Evolutionary conservation across 2,113 vertebrate genomes (phyloP).

Genomic region (Ceyx melanurus): DNA sequence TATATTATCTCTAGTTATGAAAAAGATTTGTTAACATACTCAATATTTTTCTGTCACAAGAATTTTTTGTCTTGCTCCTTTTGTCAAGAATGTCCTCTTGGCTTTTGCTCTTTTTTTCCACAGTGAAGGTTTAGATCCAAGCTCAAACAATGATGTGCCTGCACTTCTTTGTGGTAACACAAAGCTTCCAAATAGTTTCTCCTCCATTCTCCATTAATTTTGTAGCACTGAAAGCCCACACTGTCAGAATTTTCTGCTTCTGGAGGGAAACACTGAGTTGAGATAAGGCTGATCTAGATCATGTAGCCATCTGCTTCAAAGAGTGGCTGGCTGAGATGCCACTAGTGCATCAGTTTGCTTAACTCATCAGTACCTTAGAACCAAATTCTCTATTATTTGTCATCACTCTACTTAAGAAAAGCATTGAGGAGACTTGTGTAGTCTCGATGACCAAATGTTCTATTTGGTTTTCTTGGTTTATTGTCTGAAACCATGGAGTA

Average conservation of each 20-base stretch:
- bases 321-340: background rate
- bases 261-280: background rate
- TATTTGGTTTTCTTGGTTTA: background rate
- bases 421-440: background rate
- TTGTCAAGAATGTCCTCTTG: background rate
- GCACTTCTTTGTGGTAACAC: background rate
- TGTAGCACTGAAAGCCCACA: background rate
- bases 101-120: background rate
- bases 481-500: background rate
- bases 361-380: background rate
- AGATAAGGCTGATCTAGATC: background rate
- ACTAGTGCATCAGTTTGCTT: background rate
- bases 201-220: background rate
- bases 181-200: background rate
- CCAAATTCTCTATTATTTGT: background rate
- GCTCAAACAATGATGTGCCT: background rate
- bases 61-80: background rate
- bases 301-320: background rate
- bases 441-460: background rate
- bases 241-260: background rate
- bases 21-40: background rate
- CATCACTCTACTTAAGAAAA: background rate
- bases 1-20: background rate
- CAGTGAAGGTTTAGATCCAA: rapidly evolving
- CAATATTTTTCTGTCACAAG: background rate